A percentile compares a stretch with the other conserved stretches of the same genome.
Evolutionary conservation across 2,797 vertebrate genomes (phyloP).

Genomic region (Siniperca undulata): DNA sequence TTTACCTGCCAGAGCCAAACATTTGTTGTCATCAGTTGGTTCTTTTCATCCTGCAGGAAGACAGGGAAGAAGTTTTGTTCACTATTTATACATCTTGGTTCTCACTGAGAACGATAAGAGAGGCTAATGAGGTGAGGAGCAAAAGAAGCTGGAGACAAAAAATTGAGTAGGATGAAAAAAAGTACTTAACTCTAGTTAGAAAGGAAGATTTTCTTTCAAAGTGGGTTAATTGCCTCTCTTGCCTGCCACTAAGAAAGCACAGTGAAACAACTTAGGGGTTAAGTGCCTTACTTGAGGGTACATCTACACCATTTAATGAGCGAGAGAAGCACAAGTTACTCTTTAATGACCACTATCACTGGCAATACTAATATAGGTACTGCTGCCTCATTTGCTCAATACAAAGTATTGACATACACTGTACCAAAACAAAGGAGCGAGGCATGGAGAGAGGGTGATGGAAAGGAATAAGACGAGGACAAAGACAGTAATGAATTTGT

Average conservation of each 20-base stretch:
- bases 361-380: neutral
- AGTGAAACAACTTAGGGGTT: constrained; percentile 19
- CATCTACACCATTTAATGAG: constrained; percentile 33
- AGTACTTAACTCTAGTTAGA: constrained; percentile 25
- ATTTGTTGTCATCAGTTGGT: constrained; percentile 90
- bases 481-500: neutral
- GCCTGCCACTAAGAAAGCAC: constrained; percentile 24
- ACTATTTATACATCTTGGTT: constrained; percentile 39
- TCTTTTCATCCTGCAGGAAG: constrained; percentile 87
- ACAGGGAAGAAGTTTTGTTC: constrained; percentile 21
- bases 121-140: constrained; percentile 55
- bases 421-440: neutral
- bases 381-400: constrained; percentile 1
- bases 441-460: neutral
- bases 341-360: constrained; percentile 2
- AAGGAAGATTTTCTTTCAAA: constrained; percentile 4
- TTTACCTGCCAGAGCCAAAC: constrained; percentile 90
- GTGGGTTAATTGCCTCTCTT: constrained; percentile 52
- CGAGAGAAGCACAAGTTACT: neutral
- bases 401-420: neutral
- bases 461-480: constrained; percentile 2
- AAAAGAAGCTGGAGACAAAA: constrained; percentile 40
- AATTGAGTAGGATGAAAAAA: constrained; percentile 34
- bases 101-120: constrained; percentile 33
- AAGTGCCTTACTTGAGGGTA: constrained; percentile 34